phyloP scores from a whole-genome alignment of 92 coral and sea anemone genomes.

The Phenganax subtilis region DNA sequence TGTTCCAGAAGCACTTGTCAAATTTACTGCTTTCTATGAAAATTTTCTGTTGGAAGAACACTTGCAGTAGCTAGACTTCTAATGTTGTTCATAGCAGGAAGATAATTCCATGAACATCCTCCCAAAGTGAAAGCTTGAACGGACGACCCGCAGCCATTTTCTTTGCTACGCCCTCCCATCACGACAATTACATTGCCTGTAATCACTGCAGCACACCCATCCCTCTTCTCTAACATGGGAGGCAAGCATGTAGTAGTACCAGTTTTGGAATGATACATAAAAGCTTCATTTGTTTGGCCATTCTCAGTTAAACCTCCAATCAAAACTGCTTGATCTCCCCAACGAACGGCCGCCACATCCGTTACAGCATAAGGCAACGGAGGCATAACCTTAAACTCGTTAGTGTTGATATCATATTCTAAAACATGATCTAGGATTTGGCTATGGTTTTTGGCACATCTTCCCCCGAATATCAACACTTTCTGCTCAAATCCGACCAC shows the following conservation, averaged over 20 bases:
- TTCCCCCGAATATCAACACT: constrained; percentile 1
- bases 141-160: no score
- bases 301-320: neutral
- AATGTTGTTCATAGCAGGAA: no score
- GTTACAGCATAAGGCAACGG: neutral
- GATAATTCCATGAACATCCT: no score
- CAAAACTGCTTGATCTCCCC: neutral
- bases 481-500: constrained; percentile 3
- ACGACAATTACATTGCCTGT: neutral
- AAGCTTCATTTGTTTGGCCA: neutral
- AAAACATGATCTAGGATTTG: neutral
- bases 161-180: neutral
- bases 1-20: no score
- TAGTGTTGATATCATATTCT: neutral
- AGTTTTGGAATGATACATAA: neutral
- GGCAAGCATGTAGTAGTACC: neutral
- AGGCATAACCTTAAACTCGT: neutral
- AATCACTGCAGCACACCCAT: neutral
- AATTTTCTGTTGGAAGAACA: no score
- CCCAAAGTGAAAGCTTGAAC: no score
- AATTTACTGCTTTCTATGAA: no score
- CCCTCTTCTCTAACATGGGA: neutral
- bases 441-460: neutral
- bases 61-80: no score
- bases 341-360: neutral